phyloP scores from a whole-genome alignment of 2,797 vertebrate species.

The Basileuterus tristriatus region DNA sequence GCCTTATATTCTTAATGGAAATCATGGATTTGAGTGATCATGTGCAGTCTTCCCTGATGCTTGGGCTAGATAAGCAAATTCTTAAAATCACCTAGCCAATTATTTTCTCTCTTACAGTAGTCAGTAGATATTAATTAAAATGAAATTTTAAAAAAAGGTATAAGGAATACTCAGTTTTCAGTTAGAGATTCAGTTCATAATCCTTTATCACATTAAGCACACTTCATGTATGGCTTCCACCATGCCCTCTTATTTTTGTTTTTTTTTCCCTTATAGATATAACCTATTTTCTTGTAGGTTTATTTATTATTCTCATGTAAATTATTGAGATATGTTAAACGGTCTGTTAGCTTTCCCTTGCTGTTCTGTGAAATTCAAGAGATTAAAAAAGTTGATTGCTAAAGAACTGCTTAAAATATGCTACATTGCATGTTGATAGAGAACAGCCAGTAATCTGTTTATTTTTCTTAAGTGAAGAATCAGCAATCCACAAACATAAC shows the following conservation, averaged over 20 bases:
- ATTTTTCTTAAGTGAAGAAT: background rate
- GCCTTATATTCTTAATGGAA: background rate
- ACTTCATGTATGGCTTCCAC: background rate
- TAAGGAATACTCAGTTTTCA: background rate
- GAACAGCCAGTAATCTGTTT: background rate
- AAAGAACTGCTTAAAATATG: background rate
- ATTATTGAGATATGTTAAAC: background rate
- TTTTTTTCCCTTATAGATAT: background rate
- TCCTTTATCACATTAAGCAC: background rate
- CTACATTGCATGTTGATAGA: background rate
- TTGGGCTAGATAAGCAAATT: background rate
- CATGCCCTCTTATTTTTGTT: background rate
- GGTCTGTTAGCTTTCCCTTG: background rate
- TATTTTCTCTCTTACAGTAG: background rate
- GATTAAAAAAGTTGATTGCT: background rate
- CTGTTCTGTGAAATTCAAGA: background rate
- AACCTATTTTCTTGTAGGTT: background rate
- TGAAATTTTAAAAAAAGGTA: fast-evolving
- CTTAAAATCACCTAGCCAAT: background rate
- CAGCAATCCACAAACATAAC: background rate
- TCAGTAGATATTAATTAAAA: background rate
- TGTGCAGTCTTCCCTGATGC: background rate
- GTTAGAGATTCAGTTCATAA: background rate
- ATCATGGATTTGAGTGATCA: background rate
- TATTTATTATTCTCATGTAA: background rate